A percentile compares a stretch with the other conserved stretches of the same genome.
phyloP scores from a whole-genome alignment of 2,888 invertebrate species.

The Macaria notata region DNA sequence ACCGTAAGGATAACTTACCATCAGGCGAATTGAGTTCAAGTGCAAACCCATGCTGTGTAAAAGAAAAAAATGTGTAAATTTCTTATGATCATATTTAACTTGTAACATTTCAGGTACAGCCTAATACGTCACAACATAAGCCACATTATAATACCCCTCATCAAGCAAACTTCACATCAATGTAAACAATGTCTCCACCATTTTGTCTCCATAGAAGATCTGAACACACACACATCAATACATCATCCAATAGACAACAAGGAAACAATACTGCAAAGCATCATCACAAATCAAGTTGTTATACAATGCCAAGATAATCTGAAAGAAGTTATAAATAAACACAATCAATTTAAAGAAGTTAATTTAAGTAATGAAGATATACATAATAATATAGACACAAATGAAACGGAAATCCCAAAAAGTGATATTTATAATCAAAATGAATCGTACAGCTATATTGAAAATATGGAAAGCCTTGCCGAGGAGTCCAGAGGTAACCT shows the following conservation, averaged over 20 bases:
- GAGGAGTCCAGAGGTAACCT: too few relatives aligned
- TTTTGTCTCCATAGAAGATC: constrained; percentile 38
- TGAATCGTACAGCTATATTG: too few relatives aligned
- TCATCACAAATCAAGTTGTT: constrained; percentile 3
- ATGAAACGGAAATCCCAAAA: neutral
- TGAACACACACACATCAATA: constrained; percentile 36
- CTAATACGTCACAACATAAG: constrained; percentile 45
- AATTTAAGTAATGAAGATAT: constrained; percentile 13
- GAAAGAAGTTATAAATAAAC: neutral
- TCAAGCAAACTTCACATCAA: constrained; percentile 35
- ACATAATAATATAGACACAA: constrained; percentile 7
- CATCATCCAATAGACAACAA: neutral
- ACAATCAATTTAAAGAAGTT: neutral
- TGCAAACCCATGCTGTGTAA: too few relatives aligned
- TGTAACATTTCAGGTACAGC: constrained; percentile 41
- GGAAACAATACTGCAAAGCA: constrained; percentile 8
- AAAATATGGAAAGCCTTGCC: too few relatives aligned
- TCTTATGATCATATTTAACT: neutral
- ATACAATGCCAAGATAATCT: constrained; percentile 2
- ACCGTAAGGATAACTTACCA: too few relatives aligned
- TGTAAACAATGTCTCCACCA: constrained; percentile 40
- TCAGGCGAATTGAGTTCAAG: too few relatives aligned
- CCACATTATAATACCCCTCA: constrained; percentile 54
- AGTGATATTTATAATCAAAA: too few relatives aligned
- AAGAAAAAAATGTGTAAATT: neutral